Evolutionary conservation across 2,888 invertebrate genomes (phyloP), one percentile per base, ranked within the genome.

Genomic region (Neria commutata): DNA sequence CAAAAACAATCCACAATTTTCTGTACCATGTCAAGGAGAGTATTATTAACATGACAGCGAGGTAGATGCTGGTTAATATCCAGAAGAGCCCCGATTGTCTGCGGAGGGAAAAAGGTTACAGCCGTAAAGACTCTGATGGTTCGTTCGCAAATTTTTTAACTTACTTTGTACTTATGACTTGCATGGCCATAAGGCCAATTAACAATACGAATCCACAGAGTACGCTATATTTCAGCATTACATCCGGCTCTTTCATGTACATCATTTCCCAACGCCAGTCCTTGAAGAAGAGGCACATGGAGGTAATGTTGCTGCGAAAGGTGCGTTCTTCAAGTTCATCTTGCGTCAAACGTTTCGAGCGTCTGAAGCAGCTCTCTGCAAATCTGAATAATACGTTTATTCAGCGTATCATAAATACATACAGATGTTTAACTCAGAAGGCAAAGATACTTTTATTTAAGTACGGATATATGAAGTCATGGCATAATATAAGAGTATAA

Each of bases 171-270:
- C 87, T 86, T 33, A 90, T 75, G 56, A 86, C 83, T 71, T 91
- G 89, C 47, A 90, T 85, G 10, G 86, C 69, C 54, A 87, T 84
- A 34, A 87, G 84, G 56, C 86, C 85, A 14, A 87, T 60, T 45
- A 89, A 81, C 17, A 90, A 84, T 34, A 87, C 72, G 29, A 87
- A 81, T 29, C 87, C 85, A 66, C 87, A 85, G 1, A 87, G 80
- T 26, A 91, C 82, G 74, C 91, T 95, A 77, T 91, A 94, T 77
- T 93, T 94, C 74, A 94, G 91, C 64, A 95, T 85, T 0, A 91
- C 90, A 82, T 96, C 95, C 0, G 90, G 88, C 67, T 91, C 87
- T 52, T 86, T 82, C 50, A 92, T 81, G 77, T 91, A 95, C 3
- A 87, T 86, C 67, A 87, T 83, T 80, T 95, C 95, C 83, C 86